Evolutionary conservation across 2,888 invertebrate genomes (phyloP).

Genomic region (Melikaiella ostensackeni): DNA sequence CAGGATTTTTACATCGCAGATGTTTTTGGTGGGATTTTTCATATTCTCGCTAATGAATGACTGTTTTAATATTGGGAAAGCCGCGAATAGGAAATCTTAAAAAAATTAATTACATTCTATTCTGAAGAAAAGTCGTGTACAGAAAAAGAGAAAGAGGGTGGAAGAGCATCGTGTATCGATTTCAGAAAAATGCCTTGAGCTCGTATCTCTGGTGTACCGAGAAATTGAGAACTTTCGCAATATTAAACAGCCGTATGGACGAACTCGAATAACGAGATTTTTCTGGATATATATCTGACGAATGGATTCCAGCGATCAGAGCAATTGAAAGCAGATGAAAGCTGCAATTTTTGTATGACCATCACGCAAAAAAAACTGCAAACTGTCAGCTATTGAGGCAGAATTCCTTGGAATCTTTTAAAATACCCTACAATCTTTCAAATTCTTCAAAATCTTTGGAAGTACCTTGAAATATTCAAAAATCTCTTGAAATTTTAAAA

Average conservation of each 20-base stretch:
- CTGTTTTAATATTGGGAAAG: not conserved
- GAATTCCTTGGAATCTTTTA: too few relatives aligned
- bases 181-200: constrained; percentile 3
- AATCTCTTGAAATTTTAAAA: too few relatives aligned
- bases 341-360: not conserved
- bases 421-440: too few relatives aligned
- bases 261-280: constrained; percentile 59
- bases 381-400: too few relatives aligned
- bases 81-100: too few relatives aligned
- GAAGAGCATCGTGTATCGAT: not conserved
- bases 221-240: constrained; percentile 62
- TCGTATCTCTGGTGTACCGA: constrained; percentile 41
- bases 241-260: constrained; percentile 62
- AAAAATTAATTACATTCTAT: not conserved
- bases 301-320: constrained; percentile 26
- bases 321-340: not conserved
- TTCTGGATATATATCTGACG: constrained; percentile 28
- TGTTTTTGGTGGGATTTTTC: too few relatives aligned
- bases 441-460: too few relatives aligned
- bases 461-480: too few relatives aligned
- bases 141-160: not conserved
- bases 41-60: too few relatives aligned
- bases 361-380: not conserved
- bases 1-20: too few relatives aligned
- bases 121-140: not conserved